Percentiles rank a stretch among this genome's conserved stretches.
phyloP scores from a whole-genome alignment of 2,888 invertebrate genomes.

The Drosophila greeni region DNA sequence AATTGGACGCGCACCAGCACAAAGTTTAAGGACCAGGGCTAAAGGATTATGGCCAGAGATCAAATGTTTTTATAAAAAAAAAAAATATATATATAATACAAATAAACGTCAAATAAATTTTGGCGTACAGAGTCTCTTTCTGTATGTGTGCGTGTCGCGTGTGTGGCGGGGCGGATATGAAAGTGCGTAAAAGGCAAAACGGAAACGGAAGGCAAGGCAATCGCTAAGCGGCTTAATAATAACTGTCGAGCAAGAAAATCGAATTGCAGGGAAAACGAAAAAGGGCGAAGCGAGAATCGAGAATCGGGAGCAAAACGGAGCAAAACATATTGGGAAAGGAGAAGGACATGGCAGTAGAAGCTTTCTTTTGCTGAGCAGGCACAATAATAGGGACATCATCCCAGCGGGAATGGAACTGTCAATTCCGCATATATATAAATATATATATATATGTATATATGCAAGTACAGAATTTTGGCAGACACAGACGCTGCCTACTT shows the following conservation, averaged over 20 bases:
- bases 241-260: constrained; percentile 39
- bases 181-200: constrained; percentile 48
- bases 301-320: constrained; percentile 4
- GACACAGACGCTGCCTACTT: constrained; percentile 42
- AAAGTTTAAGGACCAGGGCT: constrained; percentile 21
- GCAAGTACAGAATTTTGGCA: constrained; percentile 9
- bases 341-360: constrained; percentile 8
- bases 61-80: constrained; percentile 40
- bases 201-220: constrained; percentile 38
- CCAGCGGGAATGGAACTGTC: constrained; percentile 31
- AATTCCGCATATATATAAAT: constrained; percentile 19
- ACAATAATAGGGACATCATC: constrained; percentile 27
- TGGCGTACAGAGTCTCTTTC: constrained; percentile 15
- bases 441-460: background rate
- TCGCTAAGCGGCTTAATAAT: constrained; percentile 56
- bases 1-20: constrained; percentile 43
- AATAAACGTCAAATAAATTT: constrained; percentile 63
- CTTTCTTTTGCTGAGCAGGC: constrained; percentile 41
- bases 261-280: constrained; percentile 20
- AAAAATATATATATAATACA: constrained; percentile 49
- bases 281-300: constrained; percentile 7
- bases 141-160: constrained; percentile 9
- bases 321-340: constrained; percentile 42
- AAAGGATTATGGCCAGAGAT: constrained; percentile 59
- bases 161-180: constrained; percentile 40